Percentiles rank a stretch among this genome's conserved stretches.
Evolutionary conservation across 2,797 vertebrate species (phyloP).

Genomic region (Smutsia gigantea): DNA sequence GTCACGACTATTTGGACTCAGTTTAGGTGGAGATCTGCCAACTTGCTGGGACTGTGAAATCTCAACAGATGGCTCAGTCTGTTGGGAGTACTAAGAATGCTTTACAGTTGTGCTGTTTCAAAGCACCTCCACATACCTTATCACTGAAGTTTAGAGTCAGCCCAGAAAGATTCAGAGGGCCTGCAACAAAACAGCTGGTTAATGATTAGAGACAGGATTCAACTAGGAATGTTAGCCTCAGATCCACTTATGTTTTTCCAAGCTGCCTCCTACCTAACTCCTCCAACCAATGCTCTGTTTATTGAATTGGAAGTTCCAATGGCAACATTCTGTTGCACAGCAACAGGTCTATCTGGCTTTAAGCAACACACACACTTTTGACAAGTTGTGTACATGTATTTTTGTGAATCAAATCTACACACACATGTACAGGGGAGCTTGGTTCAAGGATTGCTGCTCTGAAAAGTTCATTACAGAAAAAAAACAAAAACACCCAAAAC

Average conservation of each 20-base stretch:
- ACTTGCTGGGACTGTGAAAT: constrained; percentile 37
- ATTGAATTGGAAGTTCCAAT: not conserved
- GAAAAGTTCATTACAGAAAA: constrained; percentile 22
- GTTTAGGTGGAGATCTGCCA: constrained; percentile 1
- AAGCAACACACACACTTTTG: not conserved
- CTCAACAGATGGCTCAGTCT: constrained; percentile 11
- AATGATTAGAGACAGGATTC: constrained; percentile 43
- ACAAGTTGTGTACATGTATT: not conserved
- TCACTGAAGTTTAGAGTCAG: not conserved
- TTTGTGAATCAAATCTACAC: not conserved
- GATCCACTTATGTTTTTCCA: constrained; percentile 19
- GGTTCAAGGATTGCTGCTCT: not conserved
- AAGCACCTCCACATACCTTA: constrained; percentile 1
- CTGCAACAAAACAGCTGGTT: not conserved
- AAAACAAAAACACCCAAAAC: not conserved
- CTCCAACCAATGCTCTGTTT: not conserved
- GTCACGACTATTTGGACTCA: not conserved
- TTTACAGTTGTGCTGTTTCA: constrained; percentile 27
- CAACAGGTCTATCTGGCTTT: not conserved
- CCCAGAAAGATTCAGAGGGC: constrained; percentile 34
- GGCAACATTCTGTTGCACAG: not conserved
- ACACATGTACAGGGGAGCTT: not conserved
- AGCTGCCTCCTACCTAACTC: not conserved
- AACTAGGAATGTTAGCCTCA: not conserved
- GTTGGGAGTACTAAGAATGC: not conserved